Conservation (phyloP, 1,140 invertebrate genomes). For the Zophobas morio region DNA sequence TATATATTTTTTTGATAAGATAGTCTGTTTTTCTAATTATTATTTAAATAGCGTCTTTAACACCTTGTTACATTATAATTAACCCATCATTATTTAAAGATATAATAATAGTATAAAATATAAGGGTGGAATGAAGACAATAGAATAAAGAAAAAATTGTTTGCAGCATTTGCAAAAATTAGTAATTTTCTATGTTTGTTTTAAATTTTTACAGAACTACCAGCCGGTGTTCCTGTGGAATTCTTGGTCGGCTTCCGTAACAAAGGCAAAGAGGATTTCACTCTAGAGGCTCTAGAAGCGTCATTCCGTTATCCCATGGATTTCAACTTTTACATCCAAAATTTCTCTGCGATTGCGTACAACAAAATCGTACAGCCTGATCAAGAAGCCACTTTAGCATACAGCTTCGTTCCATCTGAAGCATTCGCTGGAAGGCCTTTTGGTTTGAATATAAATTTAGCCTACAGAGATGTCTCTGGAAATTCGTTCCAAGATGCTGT, state of each 20-base stretch:
- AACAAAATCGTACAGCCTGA: conserved; percentile 88
- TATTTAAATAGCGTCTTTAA: too few species aligned
- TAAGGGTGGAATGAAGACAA: too few species aligned
- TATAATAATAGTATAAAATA: too few species aligned
- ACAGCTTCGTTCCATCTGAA: conserved; percentile 96
- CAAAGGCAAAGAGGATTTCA: conserved; percentile 91
- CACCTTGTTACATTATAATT: too few species aligned
- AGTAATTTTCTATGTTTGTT: not conserved
- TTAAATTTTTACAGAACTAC: conserved; percentile 79
- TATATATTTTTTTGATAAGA: too few species aligned
- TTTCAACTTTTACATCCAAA: conserved; percentile 98
- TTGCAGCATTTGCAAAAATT: conserved; percentile 2
- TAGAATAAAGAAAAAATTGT: too few species aligned
- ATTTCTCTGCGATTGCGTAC: conserved; percentile 94
- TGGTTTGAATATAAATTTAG: conserved; percentile 93
- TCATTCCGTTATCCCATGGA: conserved; percentile 99
- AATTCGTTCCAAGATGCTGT: conserved; percentile 85
- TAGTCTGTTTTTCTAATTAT: too few species aligned
- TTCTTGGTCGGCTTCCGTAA: conserved; percentile 97
- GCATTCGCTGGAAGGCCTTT: conserved; percentile 96
- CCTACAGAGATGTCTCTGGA: conserved; percentile 88
- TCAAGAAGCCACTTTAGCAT: conserved; percentile 95
- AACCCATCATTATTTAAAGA: too few species aligned
- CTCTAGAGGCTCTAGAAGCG: conserved; percentile 94
- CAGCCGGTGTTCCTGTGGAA: conserved; percentile 93